Evolutionary conservation across 2,797 vertebrate genomes (phyloP), one percentile per base, ranked within the genome.

Genomic region (Corythornis leucogaster): DNA sequence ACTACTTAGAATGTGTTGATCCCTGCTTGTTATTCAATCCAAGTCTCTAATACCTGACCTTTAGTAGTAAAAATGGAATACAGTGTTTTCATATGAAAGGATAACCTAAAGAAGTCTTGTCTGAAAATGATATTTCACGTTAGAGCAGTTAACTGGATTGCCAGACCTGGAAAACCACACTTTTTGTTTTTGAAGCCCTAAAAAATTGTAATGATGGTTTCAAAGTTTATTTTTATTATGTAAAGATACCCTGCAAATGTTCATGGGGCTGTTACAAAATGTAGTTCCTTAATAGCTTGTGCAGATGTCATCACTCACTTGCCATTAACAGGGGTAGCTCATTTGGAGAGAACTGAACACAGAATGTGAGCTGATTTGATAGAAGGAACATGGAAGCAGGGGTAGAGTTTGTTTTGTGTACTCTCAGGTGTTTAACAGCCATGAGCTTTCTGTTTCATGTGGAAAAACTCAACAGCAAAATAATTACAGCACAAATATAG

Each of bases 11-110:
- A 35, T 48, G 51, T 59, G 43, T 46, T 78, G 62, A 78, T 78
- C 42, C 14, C 58, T 71, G 67, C 62, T 96, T 89, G 51, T 88
- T 91, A 70, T 82, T 95, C 63, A 78, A 5, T 94, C 50, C 71
- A 45, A 67, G 57, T 71, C 28, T 66, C 74, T 84, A 28, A 46
- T 96, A 92, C 71, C 73, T 87, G 53, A 87, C 53, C 58, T 68
- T 86, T 80, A 68, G 71, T 22, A 82, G 9, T 51, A 78, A 92
- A 94, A 84, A 63, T 11, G 51, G 50, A 33, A 24, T 61, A 21
- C 6, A 5, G 12, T 89, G 62, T 70, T 91, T 87, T 68, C 18
- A 80, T 30, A 31, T 30, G 53, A 86, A 93, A 86, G 24, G n/a
- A 35, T 62, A 71, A 78, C 14, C 22, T 38, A 33, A 76, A 79